A percentile compares a stretch with the other conserved stretches of the same genome.
phyloP scores from a whole-genome alignment of 2,797 vertebrate genomes.

The Lycodopsis pacificus region DNA sequence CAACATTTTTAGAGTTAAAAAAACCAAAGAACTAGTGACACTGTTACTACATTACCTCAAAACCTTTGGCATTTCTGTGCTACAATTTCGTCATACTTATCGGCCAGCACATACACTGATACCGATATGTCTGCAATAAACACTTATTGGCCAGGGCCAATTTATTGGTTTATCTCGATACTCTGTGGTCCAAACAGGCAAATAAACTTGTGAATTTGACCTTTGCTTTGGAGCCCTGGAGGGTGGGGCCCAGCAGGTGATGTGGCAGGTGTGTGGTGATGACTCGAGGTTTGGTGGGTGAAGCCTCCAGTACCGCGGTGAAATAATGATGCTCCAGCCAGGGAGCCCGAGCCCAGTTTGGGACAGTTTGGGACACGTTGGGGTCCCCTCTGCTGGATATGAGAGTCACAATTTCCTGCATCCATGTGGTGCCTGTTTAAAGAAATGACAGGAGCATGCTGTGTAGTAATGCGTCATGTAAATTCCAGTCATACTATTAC shows the following conservation, averaged over 20 bases:
- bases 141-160: background rate
- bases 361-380: constrained; percentile 73
- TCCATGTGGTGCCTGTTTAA: constrained; percentile 91
- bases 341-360: constrained; percentile 88
- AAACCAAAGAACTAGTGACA: background rate
- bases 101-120: background rate
- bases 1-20: background rate
- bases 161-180: background rate
- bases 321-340: constrained; percentile 90
- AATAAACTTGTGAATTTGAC: constrained; percentile 63
- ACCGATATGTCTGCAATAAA: background rate
- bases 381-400: constrained; percentile 82
- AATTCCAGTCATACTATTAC: background rate
- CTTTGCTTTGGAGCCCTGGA: constrained; percentile 85
- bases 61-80: background rate
- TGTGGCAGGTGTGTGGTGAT: constrained; percentile 89
- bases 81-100: background rate
- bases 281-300: constrained; percentile 67
- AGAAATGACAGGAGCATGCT: background rate
- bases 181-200: background rate
- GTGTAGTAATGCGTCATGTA: background rate
- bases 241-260: constrained; percentile 75
- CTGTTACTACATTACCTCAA: background rate
- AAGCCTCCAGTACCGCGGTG: constrained; percentile 53
- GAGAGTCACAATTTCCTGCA: constrained; percentile 90